Percentiles rank a stretch among this genome's conserved stretches.
These are phyloP conservation scores for Paramacrobiotus metropolitanus DNA, from an alignment of 1,140 invertebrate genomes.

Conservation along the genomic window DNA sequence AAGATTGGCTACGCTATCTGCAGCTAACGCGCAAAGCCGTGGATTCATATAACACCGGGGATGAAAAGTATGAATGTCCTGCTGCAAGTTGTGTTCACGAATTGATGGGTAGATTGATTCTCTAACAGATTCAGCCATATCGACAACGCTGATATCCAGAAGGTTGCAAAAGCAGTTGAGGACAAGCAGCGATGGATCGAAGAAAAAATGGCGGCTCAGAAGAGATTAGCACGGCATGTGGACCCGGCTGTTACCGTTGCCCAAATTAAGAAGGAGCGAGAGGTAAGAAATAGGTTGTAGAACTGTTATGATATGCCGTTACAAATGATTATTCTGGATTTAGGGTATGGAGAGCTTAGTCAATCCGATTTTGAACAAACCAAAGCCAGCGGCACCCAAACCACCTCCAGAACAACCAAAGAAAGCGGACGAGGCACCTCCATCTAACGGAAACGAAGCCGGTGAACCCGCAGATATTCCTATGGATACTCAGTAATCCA, in stretches of 20 bases:
- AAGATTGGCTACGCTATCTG: conserved; percentile 45
- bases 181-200: conserved; percentile 44
- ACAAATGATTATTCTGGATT: conserved; percentile 2
- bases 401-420: too few species aligned
- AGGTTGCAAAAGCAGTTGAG: conserved; percentile 29
- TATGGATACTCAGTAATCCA: too few species aligned
- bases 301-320: conserved; percentile 11
- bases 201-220: conserved; percentile 34
- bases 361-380: conserved; percentile 52
- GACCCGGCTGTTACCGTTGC: conserved; percentile 43
- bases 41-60: conserved; percentile 36
- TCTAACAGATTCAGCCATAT: conserved; percentile 32
- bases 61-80: conserved; percentile 41
- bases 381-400: conserved; percentile 43
- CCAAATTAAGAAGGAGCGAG: conserved; percentile 44
- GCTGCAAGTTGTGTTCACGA: not conserved
- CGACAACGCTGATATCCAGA: conserved; percentile 48
- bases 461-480: too few species aligned
- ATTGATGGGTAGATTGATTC: not conserved
- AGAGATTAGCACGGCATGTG: conserved; percentile 29
- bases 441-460: too few species aligned
- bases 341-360: conserved; percentile 41
- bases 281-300: conserved; percentile 25
- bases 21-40: conserved; percentile 47
- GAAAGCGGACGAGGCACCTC: too few species aligned